Conservation (phyloP, 1,140 invertebrate genomes). For the Procambarus clarkii region DNA sequence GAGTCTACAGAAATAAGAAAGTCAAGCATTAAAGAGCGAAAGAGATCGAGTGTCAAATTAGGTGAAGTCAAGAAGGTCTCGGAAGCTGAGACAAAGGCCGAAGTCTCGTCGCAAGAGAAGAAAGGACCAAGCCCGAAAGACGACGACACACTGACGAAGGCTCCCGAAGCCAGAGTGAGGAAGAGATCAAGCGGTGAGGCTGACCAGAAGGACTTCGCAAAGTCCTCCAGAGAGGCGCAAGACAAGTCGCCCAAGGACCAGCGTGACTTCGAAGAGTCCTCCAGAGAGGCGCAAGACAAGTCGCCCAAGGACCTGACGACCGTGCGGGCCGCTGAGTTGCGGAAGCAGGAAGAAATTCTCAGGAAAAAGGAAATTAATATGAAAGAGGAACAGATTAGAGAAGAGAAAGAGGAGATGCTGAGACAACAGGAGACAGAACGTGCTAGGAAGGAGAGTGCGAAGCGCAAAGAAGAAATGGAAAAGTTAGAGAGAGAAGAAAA, state of each 20-base stretch:
- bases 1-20: not conserved
- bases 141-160: not conserved
- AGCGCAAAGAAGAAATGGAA: constrained; percentile 72
- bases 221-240: not conserved
- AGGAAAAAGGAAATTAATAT: constrained; percentile 5
- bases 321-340: constrained; percentile 31
- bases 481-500: constrained; percentile 69
- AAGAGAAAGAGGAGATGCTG: constrained; percentile 43
- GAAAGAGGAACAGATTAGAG: constrained; percentile 28
- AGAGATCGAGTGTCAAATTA: constrained; percentile 41
- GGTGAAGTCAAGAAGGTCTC: not conserved
- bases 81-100: no score
- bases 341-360: constrained; percentile 54
- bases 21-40: not conserved
- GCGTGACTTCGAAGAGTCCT: not conserved
- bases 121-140: not conserved
- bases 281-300: not conserved
- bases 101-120: not conserved
- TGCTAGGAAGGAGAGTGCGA: constrained; percentile 48
- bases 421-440: constrained; percentile 71
- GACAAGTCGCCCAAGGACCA: not conserved
- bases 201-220: not conserved
- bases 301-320: not conserved
- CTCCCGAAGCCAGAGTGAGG: not conserved
- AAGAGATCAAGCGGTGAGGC: constrained; percentile 15